Percentiles rank a stretch among this genome's conserved stretches.
Evolutionary conservation across 1,140 invertebrate species (phyloP).

Genomic region (Drosophila santomea): DNA sequence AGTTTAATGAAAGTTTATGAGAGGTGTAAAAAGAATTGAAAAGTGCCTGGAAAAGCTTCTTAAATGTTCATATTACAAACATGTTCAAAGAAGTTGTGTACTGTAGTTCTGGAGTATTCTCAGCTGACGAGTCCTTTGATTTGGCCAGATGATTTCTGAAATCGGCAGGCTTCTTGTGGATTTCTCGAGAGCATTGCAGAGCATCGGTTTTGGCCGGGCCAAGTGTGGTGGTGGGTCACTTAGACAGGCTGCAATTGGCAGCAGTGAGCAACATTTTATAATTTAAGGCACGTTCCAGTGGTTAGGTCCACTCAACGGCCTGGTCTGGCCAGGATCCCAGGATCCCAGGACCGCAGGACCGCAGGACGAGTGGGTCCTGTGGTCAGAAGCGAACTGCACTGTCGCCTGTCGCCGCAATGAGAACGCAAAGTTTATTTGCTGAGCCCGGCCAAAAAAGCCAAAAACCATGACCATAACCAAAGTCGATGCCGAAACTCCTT

Average conservation of each 20-base stretch:
- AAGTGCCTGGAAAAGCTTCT: too few species aligned
- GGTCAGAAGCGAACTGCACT: slow-evolving; percentile 44
- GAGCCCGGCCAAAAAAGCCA: slow-evolving; percentile 42
- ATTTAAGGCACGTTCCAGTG: slow-evolving; percentile 78
- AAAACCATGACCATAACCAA: background rate
- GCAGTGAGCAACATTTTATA: slow-evolving; percentile 62
- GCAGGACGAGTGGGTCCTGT: background rate
- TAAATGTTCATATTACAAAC: too few species aligned
- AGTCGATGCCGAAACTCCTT: background rate
- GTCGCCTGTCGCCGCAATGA: slow-evolving; percentile 68
- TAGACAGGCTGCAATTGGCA: slow-evolving; percentile 60
- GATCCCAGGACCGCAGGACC: too few species aligned
- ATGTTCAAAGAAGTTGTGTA: background rate
- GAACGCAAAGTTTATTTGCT: slow-evolving; percentile 74
- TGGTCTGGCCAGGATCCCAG: background rate
- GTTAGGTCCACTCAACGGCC: slow-evolving; percentile 54
- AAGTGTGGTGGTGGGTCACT: slow-evolving; percentile 7
- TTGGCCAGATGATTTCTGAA: background rate
- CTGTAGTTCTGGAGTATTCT: background rate
- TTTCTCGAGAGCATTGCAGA: slow-evolving; percentile 7
- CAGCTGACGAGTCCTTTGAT: background rate
- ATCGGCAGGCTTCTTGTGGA: background rate
- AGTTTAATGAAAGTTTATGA: too few species aligned
- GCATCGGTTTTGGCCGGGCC: slow-evolving; percentile 5
- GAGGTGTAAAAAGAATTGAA: too few species aligned